phyloP scores from a whole-genome alignment of 2,113 vertebrate species.

The Pseudolaguvia tuberculata region DNA sequence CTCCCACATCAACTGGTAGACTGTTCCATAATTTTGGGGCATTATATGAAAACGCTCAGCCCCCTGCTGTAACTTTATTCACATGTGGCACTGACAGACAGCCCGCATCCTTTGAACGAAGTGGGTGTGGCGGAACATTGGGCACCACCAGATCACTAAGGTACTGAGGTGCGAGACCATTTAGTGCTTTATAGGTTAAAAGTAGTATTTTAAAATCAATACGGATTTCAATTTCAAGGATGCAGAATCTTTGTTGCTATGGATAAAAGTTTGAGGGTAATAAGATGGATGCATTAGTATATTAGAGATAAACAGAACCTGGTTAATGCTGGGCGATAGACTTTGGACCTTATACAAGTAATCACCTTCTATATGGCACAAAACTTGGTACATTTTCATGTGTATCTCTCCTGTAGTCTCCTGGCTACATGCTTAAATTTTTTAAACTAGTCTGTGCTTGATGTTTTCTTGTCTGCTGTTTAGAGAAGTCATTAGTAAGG shows the following conservation, averaged over 20 bases:
- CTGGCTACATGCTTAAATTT: not conserved
- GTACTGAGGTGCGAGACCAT: too few species aligned
- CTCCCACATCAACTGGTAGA: too few species aligned
- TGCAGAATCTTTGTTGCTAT: slow-evolving; percentile 52
- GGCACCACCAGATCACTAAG: too few species aligned
- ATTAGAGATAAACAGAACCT: slow-evolving; percentile 31
- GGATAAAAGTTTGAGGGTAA: slow-evolving; percentile 50
- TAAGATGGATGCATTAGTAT: slow-evolving; percentile 43
- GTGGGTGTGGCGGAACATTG: too few species aligned
- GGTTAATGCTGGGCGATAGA: slow-evolving; percentile 34
- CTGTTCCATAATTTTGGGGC: too few species aligned
- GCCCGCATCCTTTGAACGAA: too few species aligned
- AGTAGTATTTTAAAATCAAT: too few species aligned
- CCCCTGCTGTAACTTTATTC: too few species aligned
- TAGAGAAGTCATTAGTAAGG: slow-evolving; percentile 8
- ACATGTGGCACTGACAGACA: too few species aligned
- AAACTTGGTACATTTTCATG: not conserved
- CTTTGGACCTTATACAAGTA: slow-evolving; percentile 39
- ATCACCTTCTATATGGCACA: not conserved
- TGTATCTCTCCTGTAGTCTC: not conserved
- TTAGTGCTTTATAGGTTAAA: too few species aligned
- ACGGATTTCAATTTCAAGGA: too few species aligned
- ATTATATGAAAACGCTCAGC: too few species aligned
- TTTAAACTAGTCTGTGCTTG: not conserved
- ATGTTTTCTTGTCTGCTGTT: not conserved